Evolutionary conservation across 2,797 vertebrate species (phyloP).

Genomic region (Enteromius unitaeniatus): DNA sequence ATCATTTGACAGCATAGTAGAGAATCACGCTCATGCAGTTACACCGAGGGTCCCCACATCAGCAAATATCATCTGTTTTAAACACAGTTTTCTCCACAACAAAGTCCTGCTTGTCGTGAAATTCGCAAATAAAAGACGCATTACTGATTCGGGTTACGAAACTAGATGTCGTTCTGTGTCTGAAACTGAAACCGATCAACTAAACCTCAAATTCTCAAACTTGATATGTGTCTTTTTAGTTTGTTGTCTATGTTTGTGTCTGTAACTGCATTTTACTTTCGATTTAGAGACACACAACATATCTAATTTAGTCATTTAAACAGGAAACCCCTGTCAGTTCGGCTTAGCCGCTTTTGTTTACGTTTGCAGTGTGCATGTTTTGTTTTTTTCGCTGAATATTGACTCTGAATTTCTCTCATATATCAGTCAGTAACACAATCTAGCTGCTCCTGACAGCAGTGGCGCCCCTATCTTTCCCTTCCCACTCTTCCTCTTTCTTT

Average conservation of each 20-base stretch:
- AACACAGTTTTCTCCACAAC: conserved; percentile 34
- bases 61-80: not conserved
- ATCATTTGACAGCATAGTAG: not conserved
- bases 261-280: not conserved
- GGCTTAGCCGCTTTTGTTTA: conserved; percentile 22
- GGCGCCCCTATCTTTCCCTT: not conserved
- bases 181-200: conserved; percentile 28
- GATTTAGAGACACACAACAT: not conserved
- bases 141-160: not conserved
- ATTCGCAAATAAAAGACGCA: not conserved
- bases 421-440: conserved; percentile 46
- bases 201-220: conserved; percentile 21
- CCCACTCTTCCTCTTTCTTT: conserved; percentile 20
- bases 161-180: conserved; percentile 4
- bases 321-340: not conserved
- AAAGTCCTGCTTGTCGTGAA: conserved; percentile 11
- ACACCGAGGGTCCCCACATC: not conserved
- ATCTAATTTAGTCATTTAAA: conserved; percentile 1
- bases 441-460: conserved; percentile 18
- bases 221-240: not conserved
- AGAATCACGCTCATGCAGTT: conserved; percentile 6
- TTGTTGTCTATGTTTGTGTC: not conserved
- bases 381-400: not conserved
- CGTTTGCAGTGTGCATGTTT: not conserved
- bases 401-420: conserved; percentile 5